Conservation (phyloP, 2,797 vertebrate species). For the Zalophus californianus region DNA sequence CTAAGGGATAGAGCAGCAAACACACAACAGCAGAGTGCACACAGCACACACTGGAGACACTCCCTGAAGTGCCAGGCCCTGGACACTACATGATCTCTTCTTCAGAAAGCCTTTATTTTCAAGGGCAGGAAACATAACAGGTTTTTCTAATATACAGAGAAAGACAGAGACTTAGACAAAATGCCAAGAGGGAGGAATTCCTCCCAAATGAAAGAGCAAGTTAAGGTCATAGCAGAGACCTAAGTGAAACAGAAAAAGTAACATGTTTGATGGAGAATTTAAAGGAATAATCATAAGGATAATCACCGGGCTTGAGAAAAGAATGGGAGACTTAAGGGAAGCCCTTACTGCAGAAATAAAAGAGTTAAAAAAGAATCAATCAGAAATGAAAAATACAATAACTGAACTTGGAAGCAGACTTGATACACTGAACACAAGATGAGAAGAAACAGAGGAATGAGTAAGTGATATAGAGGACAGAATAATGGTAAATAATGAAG, state of each 20-base stretch:
- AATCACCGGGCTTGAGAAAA: neutral
- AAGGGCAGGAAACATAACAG: neutral
- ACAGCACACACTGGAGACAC: neutral
- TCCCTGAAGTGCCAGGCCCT: neutral
- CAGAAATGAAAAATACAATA: neutral
- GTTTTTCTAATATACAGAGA: neutral
- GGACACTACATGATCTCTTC: neutral
- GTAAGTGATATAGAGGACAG: neutral
- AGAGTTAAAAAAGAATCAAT: neutral
- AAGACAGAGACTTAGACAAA: neutral
- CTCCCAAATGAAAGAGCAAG: neutral
- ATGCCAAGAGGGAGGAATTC: neutral
- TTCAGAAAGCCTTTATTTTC: neutral
- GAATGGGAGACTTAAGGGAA: neutral
- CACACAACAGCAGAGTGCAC: neutral
- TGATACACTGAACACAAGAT: neutral
- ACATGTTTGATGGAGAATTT: neutral
- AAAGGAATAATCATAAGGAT: neutral
- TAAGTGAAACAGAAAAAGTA: neutral
- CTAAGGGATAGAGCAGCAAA: neutral
- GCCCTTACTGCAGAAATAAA: neutral
- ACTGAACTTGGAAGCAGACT: neutral
- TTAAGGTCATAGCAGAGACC: neutral
- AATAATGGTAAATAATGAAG: neutral
- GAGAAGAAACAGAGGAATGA: neutral